Conservation (phyloP, 2,888 invertebrate species). For the Rhimphoctona megacephalus region DNA sequence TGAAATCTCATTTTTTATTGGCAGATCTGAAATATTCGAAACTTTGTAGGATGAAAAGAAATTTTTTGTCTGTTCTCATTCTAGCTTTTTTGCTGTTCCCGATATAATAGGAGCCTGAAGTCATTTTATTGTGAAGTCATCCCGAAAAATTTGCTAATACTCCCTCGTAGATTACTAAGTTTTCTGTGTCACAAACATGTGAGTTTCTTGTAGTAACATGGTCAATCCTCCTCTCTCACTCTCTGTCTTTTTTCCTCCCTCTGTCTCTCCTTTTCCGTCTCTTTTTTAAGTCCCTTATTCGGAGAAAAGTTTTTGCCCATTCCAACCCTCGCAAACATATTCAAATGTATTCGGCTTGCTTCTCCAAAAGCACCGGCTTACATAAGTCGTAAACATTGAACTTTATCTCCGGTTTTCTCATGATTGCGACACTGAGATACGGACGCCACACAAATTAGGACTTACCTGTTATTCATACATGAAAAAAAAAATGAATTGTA, state of each 20-base stretch:
- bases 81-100: background rate
- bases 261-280: background rate
- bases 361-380: background rate
- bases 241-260: background rate
- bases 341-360: slow-evolving; percentile 12
- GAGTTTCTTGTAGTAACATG: background rate
- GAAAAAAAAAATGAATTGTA: too few relatives aligned
- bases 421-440: slow-evolving; percentile 1
- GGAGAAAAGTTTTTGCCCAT: background rate
- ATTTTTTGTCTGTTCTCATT: background rate
- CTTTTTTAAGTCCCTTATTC: background rate
- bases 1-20: background rate
- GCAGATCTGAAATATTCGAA: background rate
- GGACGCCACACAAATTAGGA: background rate
- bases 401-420: background rate
- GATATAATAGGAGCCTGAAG: background rate
- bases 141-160: background rate
- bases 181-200: background rate
- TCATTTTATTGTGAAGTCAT: background rate
- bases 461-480: background rate
- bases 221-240: background rate
- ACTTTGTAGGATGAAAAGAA: background rate
- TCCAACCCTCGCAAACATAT: slow-evolving; percentile 11
- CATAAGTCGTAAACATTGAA: slow-evolving; percentile 4
- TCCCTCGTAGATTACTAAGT: background rate